Percentiles rank a stretch among this genome's conserved stretches.
Conservation (phyloP, 2,888 invertebrate species). For the Chaetogeoica ovagalla region DNA sequence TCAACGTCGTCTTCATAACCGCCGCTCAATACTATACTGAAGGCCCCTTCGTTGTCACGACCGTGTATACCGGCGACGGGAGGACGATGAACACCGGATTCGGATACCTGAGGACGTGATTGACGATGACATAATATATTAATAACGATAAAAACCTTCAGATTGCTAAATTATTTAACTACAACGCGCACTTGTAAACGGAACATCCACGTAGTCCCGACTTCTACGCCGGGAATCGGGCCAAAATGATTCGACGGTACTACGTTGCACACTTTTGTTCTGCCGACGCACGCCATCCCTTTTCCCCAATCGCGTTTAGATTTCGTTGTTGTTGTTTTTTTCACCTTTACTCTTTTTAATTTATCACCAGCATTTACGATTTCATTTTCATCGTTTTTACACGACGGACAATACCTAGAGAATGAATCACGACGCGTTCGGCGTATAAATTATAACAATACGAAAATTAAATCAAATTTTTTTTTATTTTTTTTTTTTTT, state of each 20-base stretch:
- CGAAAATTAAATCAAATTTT: background rate
- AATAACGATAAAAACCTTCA: background rate
- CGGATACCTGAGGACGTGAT: conserved; percentile 77
- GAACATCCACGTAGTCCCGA: conserved; percentile 80
- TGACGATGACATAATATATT: background rate
- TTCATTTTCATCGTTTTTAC: conserved; percentile 73
- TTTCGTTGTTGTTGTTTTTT: conserved; percentile 63
- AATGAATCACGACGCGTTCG: background rate
- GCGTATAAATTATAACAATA: background rate
- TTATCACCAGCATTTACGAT: conserved; percentile 76
- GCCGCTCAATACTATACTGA: conserved; percentile 75
- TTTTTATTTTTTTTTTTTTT: too few species aligned
- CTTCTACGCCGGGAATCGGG: conserved; percentile 80
- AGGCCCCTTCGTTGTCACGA: conserved; percentile 75
- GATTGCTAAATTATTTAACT: background rate
- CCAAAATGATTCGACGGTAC: conserved; percentile 78
- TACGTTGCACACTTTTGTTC: conserved; percentile 68
- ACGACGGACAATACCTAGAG: conserved; percentile 74
- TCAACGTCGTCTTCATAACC: conserved; percentile 86
- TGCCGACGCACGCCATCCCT: conserved; percentile 82
- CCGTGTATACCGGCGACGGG: conserved; percentile 85
- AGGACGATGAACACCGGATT: conserved; percentile 80
- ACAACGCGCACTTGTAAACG: conserved; percentile 67
- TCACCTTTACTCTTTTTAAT: conserved; percentile 66
- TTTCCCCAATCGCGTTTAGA: conserved; percentile 73